Percentiles rank a stretch among this genome's conserved stretches.
Evolutionary conservation across 1,140 invertebrate genomes (phyloP).

Genomic region (Caenorhabditis inopinata): DNA sequence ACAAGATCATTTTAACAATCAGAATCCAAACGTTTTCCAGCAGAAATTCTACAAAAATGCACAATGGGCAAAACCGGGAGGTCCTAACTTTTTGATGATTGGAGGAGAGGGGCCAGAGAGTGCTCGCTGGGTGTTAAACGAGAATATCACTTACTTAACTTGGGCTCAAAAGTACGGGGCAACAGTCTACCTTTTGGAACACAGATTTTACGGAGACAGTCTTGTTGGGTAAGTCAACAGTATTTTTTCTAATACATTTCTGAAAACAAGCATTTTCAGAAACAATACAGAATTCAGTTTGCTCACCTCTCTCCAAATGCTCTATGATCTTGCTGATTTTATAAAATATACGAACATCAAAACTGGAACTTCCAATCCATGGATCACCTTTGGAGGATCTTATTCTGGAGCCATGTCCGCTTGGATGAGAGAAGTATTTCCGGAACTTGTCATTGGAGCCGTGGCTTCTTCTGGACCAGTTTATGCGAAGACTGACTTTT

Average conservation of each 20-base stretch:
- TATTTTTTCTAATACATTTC: no score
- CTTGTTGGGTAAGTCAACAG: background rate
- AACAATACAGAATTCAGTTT: background rate
- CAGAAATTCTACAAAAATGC: constrained; percentile 40
- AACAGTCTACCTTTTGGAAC: constrained; percentile 18
- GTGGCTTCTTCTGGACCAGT: constrained; percentile 39
- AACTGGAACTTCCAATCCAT: background rate
- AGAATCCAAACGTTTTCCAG: background rate
- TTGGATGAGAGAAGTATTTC: constrained; percentile 34
- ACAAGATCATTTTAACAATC: constrained; percentile 9
- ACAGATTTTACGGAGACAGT: constrained; percentile 38
- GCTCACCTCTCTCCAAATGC: constrained; percentile 4
- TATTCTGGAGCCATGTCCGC: constrained; percentile 40
- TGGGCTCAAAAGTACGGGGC: constrained; percentile 28
- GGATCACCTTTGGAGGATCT: constrained; percentile 39
- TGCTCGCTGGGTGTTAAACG: constrained; percentile 11
- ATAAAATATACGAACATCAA: background rate
- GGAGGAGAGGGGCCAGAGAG: constrained; percentile 45
- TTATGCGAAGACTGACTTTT: constrained; percentile 20
- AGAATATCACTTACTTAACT: background rate
- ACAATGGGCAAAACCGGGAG: constrained; percentile 41
- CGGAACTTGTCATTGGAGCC: constrained; percentile 16
- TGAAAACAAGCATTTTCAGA: no score
- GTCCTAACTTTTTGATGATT: constrained; percentile 48
- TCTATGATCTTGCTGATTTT: constrained; percentile 37